These are phyloP conservation scores for Valencia hispanica DNA, from an alignment of 2,797 vertebrate genomes.

Conservation along the genomic window DNA sequence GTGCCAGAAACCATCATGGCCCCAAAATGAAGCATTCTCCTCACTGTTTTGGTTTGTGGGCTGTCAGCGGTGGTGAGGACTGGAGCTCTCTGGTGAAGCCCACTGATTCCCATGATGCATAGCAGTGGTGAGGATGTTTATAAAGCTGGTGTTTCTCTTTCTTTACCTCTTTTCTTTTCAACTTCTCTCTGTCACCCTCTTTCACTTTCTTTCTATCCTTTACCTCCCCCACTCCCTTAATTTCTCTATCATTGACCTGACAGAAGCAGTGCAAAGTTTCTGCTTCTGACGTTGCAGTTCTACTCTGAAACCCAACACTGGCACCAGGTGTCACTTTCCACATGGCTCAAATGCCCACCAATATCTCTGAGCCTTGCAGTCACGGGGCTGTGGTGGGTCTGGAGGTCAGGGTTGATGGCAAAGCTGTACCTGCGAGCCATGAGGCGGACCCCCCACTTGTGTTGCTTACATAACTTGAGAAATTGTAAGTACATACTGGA, in stretches of 20 bases:
- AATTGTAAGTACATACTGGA: slow-evolving; percentile 32
- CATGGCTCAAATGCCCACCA: slow-evolving; percentile 56
- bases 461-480: slow-evolving; percentile 45
- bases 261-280: slow-evolving; percentile 31
- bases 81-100: slow-evolving; percentile 50
- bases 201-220: slow-evolving; percentile 6
- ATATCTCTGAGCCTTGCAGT: slow-evolving; percentile 50
- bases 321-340: slow-evolving; percentile 78
- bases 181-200: slow-evolving; percentile 28
- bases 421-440: neutral
- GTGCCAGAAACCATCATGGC: slow-evolving; percentile 51
- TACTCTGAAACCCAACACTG: slow-evolving; percentile 76
- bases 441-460: slow-evolving; percentile 23
- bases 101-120: slow-evolving; percentile 49
- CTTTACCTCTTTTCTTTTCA: slow-evolving; percentile 26
- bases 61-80: slow-evolving; percentile 57
- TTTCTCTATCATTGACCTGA: slow-evolving; percentile 16
- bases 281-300: slow-evolving; percentile 52
- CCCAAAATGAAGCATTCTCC: slow-evolving; percentile 42
- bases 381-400: slow-evolving; percentile 64
- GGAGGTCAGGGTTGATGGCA: slow-evolving; percentile 38
- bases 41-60: slow-evolving; percentile 61
- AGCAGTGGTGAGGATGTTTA: slow-evolving; percentile 44
- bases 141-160: slow-evolving; percentile 39
- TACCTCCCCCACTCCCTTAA: neutral